Base-by-base conservation (phyloP, 2,113 vertebrate species). In the Ranitomeya imitator region DNA sequence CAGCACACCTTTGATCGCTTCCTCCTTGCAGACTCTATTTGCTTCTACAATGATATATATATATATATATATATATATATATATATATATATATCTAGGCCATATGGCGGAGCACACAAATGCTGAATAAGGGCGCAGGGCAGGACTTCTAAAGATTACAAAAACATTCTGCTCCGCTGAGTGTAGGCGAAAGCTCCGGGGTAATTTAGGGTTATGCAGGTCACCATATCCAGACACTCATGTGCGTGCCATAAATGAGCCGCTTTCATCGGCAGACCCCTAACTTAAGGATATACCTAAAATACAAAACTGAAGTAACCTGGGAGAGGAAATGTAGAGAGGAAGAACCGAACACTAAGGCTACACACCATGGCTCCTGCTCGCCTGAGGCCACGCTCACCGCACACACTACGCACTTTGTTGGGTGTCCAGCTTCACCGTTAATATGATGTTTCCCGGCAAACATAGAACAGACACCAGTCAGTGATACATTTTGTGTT, bases 391-490 rank as follows among this genome's bases (percentile, higher is more conserved):
- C 31, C 37, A 9, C 59, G 55, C 31, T 65, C 63, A 15, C 59
- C 51, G n/a, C 21, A 67, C 19, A 88, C 80, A 88, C 80, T 77
- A 55, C 71, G 23, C 59, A 65, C 71, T 55, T 88, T 83, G 80
- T 88, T 83, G 57, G 26, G 67, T 18, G n/a, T 26, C 86, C 79
- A 61, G n/a, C 76, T 31, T 79, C 60, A 19, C 55, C 21, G 31
- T 74, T 74, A 51, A 69, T 86, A 86, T 63, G 57, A 12, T 21
- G 31, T 54, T 55, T 61, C n/a, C 63, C 55, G 23, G 65, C 67
- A 82, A 74, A 74, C 55, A 60, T 6, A 60, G 79, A 26, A 83
- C 69, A 61, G 45, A 77, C 86, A 6, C 1, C 14, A 57, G 57
- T 77, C 80, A 77, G 55, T 65, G 71, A 59, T 61, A 31, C n/a